Evolutionary conservation across 1,140 invertebrate species (phyloP).

Genomic region (Caenorhabditis tropicalis): DNA sequence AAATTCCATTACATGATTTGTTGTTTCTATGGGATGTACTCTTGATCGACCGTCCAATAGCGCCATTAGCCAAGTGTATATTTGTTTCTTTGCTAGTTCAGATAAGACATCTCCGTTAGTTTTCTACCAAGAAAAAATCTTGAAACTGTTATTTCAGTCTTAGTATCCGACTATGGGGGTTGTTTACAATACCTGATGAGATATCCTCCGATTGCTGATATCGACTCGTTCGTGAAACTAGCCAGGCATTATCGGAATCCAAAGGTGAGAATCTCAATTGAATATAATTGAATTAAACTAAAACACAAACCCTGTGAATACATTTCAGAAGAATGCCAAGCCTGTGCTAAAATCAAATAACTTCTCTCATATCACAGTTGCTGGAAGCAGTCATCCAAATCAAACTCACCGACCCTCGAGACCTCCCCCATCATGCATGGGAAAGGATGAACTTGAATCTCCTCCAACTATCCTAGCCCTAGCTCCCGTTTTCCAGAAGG

Average conservation of each 20-base stretch:
- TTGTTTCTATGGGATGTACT: conserved; percentile 83
- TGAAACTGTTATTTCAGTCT: conserved; percentile 73
- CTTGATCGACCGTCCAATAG: conserved; percentile 79
- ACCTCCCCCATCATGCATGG: conserved; percentile 22
- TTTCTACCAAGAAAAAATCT: background rate
- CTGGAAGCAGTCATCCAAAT: conserved; percentile 63
- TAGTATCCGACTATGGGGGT: conserved; percentile 77
- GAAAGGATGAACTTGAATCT: background rate
- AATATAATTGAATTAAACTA: too few relatives aligned
- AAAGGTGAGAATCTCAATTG: conserved; percentile 59
- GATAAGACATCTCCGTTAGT: conserved; percentile 79
- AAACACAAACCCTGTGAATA: too few relatives aligned
- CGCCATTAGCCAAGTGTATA: conserved; percentile 81
- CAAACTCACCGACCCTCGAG: conserved; percentile 25
- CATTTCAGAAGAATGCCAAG: conserved; percentile 48
- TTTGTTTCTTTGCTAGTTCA: conserved; percentile 81
- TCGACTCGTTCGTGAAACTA: conserved; percentile 77
- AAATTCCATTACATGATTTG: conserved; percentile 81
- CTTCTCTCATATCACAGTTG: conserved; percentile 51
- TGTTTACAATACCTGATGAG: conserved; percentile 78
- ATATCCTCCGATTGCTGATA: conserved; percentile 78
- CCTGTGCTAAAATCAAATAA: conserved; percentile 38
- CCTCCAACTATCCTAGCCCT: background rate
- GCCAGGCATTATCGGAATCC: conserved; percentile 78
- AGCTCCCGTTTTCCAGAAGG: conserved; percentile 9